Evolutionary conservation across 64 coral and sea anemone genomes (phyloP).

Genomic region (Stylophora pistillata): DNA sequence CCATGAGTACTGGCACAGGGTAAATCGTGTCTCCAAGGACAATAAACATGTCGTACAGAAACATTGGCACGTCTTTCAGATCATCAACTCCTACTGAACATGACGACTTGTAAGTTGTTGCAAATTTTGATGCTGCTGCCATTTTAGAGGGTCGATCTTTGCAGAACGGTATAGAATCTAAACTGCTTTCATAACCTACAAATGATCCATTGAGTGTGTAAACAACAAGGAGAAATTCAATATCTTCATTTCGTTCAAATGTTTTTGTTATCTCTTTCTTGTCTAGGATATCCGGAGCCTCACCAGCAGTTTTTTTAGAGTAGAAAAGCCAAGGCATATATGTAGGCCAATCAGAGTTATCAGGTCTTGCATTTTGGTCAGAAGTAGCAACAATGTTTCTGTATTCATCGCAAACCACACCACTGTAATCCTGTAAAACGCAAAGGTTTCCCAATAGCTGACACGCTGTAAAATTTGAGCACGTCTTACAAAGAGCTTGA

Average conservation of each 20-base stretch:
- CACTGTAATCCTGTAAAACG: slow-evolving; percentile 75
- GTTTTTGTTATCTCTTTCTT: slow-evolving; percentile 62
- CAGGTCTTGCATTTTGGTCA: no score
- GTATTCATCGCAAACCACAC: slow-evolving; percentile 69
- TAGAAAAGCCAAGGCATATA: slow-evolving; percentile 97
- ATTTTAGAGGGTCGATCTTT: slow-evolving; percentile 81
- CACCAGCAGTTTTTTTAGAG: background rate
- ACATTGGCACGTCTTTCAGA: slow-evolving; percentile 60
- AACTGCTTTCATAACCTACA: slow-evolving; percentile 67
- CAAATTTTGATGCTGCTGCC: slow-evolving; percentile 86
- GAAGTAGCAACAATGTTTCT: slow-evolving; percentile 21
- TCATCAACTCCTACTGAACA: slow-evolving; percentile 69
- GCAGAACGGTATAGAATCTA: slow-evolving; percentile 65
- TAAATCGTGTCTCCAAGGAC: slow-evolving; percentile 52
- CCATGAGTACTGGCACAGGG: slow-evolving; percentile 79
- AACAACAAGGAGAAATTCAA: slow-evolving; percentile 66
- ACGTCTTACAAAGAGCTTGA: slow-evolving; percentile 59
- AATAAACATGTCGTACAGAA: slow-evolving; percentile 87
- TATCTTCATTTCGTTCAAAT: slow-evolving; percentile 55
- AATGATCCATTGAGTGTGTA: slow-evolving; percentile 85
- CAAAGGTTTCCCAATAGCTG: slow-evolving; percentile 95
- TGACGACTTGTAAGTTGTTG: slow-evolving; percentile 82
- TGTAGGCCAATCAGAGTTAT: slow-evolving; percentile 70
- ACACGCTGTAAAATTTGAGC: slow-evolving; percentile 90
- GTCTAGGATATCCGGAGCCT: slow-evolving; percentile 61